Evolutionary conservation across 1,140 invertebrate genomes (phyloP).

Genomic region (Tetranychus cinnabarinus): DNA sequence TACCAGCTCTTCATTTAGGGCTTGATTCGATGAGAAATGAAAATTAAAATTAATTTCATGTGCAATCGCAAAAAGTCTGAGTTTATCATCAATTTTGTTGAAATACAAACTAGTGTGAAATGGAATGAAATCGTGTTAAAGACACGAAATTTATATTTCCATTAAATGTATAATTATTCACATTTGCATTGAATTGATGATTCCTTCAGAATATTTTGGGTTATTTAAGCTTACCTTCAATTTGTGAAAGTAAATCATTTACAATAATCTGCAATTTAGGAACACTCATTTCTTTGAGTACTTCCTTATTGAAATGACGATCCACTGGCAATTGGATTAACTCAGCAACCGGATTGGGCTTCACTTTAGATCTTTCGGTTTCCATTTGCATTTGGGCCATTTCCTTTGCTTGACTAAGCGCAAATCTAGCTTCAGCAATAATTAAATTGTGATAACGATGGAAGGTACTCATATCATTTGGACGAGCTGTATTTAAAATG

Average conservation of each 20-base stretch:
- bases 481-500: background rate
- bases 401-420: constrained; percentile 45
- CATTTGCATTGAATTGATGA: too few relatives aligned
- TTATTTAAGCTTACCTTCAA: background rate
- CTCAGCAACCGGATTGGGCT: constrained; percentile 48
- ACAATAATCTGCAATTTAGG: constrained; percentile 84
- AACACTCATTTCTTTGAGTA: constrained; percentile 73
- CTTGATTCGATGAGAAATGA: constrained; percentile 16
- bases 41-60: background rate
- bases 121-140: constrained; percentile 2
- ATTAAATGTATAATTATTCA: too few relatives aligned
- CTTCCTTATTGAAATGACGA: constrained; percentile 47
- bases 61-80: too few relatives aligned
- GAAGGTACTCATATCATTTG: background rate
- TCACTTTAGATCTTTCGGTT: constrained; percentile 50
- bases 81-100: too few relatives aligned
- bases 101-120: background rate
- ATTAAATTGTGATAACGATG: constrained; percentile 2
- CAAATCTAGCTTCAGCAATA: constrained; percentile 2
- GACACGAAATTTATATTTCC: too few relatives aligned
- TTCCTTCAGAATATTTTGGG: too few relatives aligned
- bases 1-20: constrained; percentile 63
- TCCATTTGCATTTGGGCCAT: constrained; percentile 83
- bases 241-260: background rate
- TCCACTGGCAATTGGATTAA: constrained; percentile 38